These are phyloP conservation scores for Poeciliopsis paucimaculata DNA, from an alignment of 2,797 vertebrate species.

Conservation along the genomic window DNA sequence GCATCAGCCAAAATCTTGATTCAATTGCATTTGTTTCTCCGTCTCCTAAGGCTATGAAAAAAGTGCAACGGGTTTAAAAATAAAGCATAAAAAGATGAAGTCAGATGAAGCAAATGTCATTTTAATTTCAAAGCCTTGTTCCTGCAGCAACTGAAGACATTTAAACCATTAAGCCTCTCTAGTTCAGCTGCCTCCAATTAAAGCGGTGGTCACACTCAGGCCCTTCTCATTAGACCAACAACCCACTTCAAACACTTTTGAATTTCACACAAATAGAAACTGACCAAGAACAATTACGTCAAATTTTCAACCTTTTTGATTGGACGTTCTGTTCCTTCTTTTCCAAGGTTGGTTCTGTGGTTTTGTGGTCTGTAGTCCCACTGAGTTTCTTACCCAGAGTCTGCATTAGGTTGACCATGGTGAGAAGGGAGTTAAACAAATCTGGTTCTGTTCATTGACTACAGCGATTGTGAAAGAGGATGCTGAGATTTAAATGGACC, in stretches of 20 bases:
- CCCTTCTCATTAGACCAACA: slow-evolving; percentile 64
- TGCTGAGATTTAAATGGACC: slow-evolving; percentile 45
- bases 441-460: slow-evolving; percentile 29
- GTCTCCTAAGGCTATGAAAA: neutral
- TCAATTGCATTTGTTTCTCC: neutral
- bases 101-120: slow-evolving; percentile 14
- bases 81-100: slow-evolving; percentile 14
- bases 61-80: neutral
- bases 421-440: slow-evolving; percentile 35
- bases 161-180: slow-evolving; percentile 43
- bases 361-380: slow-evolving; percentile 38
- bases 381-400: slow-evolving; percentile 37
- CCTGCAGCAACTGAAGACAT: slow-evolving; percentile 33
- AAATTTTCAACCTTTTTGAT: slow-evolving; percentile 47
- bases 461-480: slow-evolving; percentile 25
- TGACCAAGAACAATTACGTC: slow-evolving; percentile 43
- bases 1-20: neutral
- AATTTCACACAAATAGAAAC: slow-evolving; percentile 40
- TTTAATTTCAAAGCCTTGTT: slow-evolving; percentile 10
- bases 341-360: slow-evolving; percentile 41
- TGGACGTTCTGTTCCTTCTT: slow-evolving; percentile 54
- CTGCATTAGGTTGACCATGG: slow-evolving; percentile 45
- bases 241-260: slow-evolving; percentile 60
- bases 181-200: slow-evolving; percentile 66
- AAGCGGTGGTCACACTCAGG: slow-evolving; percentile 54